Percentiles rank a stretch among this genome's conserved stretches.
Evolutionary conservation across 2,888 invertebrate genomes (phyloP).

Genomic region (Thyatira batis): DNA sequence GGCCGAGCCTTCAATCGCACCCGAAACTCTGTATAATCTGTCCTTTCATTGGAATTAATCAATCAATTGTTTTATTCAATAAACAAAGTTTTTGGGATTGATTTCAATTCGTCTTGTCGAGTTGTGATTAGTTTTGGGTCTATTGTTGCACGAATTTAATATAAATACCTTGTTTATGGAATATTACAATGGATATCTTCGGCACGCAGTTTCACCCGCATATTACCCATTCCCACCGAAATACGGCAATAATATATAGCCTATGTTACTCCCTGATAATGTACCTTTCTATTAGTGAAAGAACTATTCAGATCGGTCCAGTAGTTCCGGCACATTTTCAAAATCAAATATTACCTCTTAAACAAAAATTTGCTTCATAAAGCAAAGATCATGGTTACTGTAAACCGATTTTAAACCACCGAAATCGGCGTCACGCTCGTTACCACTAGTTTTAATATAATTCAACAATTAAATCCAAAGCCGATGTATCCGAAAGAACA

Average conservation of each 20-base stretch:
- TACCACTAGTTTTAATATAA: not conserved
- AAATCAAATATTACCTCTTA: too few species aligned
- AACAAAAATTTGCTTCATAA: too few species aligned
- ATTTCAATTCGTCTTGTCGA: slow-evolving; percentile 3
- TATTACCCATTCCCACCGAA: too few species aligned
- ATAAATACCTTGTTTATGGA: too few species aligned
- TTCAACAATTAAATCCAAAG: slow-evolving; percentile 1
- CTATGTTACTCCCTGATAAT: too few species aligned
- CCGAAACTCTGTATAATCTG: slow-evolving; percentile 31
- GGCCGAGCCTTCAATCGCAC: slow-evolving; percentile 24
- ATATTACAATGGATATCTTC: too few species aligned
- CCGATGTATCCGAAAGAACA: slow-evolving; percentile 6
- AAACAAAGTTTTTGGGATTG: slow-evolving; percentile 12
- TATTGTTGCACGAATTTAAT: not conserved
- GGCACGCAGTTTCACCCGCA: too few species aligned
- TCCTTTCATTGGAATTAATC: slow-evolving; percentile 45
- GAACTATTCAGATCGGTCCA: too few species aligned
- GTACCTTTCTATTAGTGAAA: too few species aligned
- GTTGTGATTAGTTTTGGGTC: slow-evolving; percentile 1
- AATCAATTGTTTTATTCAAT: slow-evolving; percentile 41
- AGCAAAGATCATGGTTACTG: too few species aligned
- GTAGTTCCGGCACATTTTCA: too few species aligned
- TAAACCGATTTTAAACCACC: not conserved
- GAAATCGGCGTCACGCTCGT: not conserved
- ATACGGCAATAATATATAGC: too few species aligned